Base-by-base conservation (phyloP, 1,140 invertebrate species). In the Aethina tumida region DNA sequence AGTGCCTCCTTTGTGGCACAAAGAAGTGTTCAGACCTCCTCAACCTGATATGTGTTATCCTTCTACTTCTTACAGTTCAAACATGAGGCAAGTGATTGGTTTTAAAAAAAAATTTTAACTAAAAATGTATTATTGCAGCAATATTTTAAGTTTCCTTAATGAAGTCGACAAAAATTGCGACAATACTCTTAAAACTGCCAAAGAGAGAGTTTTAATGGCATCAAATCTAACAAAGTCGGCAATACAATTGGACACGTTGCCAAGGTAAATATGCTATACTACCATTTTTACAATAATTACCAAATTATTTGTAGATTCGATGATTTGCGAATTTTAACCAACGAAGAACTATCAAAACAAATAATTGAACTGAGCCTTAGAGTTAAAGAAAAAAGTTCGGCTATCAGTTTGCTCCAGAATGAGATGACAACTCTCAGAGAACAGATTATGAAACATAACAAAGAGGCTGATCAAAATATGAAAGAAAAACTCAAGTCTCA, bases 401-500 rank as follows among this genome's bases (percentile, higher is more conserved):
- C 47, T 3, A 55, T 60, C 8, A 21, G 33, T 14, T 14, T 58
- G 5, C 43, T 62, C 2, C 58, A 59, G 52, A 48, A 48, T 8
- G 58, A 60, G 47, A 27, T 62, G 5, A 47, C 50, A 3, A 35
- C 26, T 8, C 35, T 59, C 5, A 41, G 58, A 15, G 47, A 59
- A 6, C 41, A 53, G 43, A 41, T 51, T 2, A 39, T 58, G 10
- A 52, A 47, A 25, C 44, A 48, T 9, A 46, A 45, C 28, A 56
- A 52, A 42, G 42, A 52, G 28, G 50, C 50, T 7, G 56, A 60
- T 29, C 22, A 40, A 35, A 45, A 41, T 13, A 39, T 59, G 1
- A 53, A 48, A 33, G 43, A 59, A 31, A 59, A 56, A 41, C 26
- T 77, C n/a, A 66, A 68, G 5, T 63, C 69, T 10, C 70, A 77